Conservation (phyloP, 2,797 vertebrate genomes). For the Avahi laniger region DNA sequence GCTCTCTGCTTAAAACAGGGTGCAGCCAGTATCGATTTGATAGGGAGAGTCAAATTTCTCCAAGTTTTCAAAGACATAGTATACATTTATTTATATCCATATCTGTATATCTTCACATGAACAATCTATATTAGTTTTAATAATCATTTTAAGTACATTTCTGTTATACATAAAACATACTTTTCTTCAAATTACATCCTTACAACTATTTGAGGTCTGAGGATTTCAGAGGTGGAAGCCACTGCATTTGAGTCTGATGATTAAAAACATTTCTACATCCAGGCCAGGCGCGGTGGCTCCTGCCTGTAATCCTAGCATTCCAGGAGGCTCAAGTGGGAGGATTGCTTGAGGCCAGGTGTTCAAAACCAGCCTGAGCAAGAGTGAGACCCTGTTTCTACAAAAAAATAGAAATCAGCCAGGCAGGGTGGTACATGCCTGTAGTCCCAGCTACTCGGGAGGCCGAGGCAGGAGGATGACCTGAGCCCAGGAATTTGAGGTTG, state of each 20-base stretch:
- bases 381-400: no score
- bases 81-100: background rate
- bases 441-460: no score
- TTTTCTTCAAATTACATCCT: background rate
- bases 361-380: no score
- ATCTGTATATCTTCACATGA: background rate
- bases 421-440: no score
- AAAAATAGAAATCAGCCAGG: no score
- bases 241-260: background rate
- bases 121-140: background rate
- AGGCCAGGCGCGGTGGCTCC: no score
- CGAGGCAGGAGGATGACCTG: no score
- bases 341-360: no score
- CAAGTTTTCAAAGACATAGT: background rate
- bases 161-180: background rate
- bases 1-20: background rate
- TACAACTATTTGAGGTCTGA: background rate
- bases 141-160: background rate
- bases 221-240: background rate
- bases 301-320: no score
- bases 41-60: background rate
- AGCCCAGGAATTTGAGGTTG: no score
- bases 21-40: background rate
- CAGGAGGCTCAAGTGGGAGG: no score
- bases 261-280: background rate